A percentile compares a stretch with the other conserved stretches of the same genome.
These are phyloP conservation scores for Calephelis perditalis DNA, from an alignment of 2,888 invertebrate genomes.

Conservation along the genomic window DNA sequence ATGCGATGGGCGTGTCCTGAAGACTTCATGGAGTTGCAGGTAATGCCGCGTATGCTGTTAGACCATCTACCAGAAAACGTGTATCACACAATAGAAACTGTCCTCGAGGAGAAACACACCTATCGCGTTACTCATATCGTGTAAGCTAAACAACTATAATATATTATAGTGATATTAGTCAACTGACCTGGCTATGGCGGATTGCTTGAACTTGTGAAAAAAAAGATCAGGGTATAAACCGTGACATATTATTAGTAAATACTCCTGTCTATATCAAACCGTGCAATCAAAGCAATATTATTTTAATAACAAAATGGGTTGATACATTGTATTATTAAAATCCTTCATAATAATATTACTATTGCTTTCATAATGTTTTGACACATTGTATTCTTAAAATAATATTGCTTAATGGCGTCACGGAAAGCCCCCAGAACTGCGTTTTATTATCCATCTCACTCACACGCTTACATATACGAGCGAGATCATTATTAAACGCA, in stretches of 20 bases:
- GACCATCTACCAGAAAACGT: constrained; percentile 93
- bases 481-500: neutral
- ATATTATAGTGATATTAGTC: neutral
- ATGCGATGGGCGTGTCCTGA: constrained; percentile 90
- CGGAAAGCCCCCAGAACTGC: too few species aligned
- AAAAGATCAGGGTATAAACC: neutral
- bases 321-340: too few species aligned
- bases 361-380: too few species aligned
- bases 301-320: too few species aligned
- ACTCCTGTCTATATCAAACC: too few species aligned
- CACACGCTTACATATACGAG: too few species aligned
- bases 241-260: too few species aligned
- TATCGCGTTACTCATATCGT: constrained; percentile 61
- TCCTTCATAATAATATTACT: too few species aligned
- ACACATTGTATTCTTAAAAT: too few species aligned
- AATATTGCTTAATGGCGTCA: too few species aligned
- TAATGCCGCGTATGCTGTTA: constrained; percentile 90
- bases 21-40: constrained; percentile 88
- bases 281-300: too few species aligned
- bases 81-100: constrained; percentile 81
- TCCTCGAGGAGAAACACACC: constrained; percentile 74
- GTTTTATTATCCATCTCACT: too few species aligned
- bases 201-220: neutral
- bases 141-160: constrained; percentile 18
- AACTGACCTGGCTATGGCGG: neutral